Conservation (phyloP, 2,113 vertebrate species). For the Grus americana region DNA sequence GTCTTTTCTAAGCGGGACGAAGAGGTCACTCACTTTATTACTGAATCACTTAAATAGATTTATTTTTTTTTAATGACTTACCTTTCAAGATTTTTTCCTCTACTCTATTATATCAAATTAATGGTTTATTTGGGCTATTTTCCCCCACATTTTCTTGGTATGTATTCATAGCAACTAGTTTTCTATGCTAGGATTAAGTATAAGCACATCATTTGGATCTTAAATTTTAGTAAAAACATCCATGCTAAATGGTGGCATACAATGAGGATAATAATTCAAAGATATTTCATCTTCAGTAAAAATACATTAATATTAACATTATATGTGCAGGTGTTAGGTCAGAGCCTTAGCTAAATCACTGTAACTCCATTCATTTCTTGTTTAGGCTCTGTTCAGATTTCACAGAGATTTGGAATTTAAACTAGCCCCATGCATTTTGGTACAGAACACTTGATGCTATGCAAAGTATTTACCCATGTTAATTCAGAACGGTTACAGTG, state of each 20-base stretch:
- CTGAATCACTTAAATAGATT: not conserved
- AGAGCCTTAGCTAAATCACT: not conserved
- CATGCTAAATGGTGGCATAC: not conserved
- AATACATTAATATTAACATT: not conserved
- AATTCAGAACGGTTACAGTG: not conserved
- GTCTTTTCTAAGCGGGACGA: not conserved
- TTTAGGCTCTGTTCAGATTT: not conserved
- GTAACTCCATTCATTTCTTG: not conserved
- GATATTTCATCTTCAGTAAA: not conserved
- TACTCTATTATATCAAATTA: not conserved
- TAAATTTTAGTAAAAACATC: not conserved
- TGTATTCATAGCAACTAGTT: not conserved
- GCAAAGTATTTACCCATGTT: slow-evolving; percentile 5
- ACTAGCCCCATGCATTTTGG: not conserved
- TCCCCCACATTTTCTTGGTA: not conserved
- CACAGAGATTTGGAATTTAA: not conserved
- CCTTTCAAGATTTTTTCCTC: not conserved
- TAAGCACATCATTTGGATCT: not conserved
- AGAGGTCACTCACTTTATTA: not conserved
- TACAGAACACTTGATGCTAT: not conserved
- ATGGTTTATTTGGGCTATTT: not conserved
- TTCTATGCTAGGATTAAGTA: not conserved
- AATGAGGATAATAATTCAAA: not conserved
- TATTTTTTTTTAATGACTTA: not conserved
- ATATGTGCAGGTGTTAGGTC: not conserved